Evolutionary conservation across 1,140 invertebrate species (phyloP).

Genomic region (Bombus consobrinus): DNA sequence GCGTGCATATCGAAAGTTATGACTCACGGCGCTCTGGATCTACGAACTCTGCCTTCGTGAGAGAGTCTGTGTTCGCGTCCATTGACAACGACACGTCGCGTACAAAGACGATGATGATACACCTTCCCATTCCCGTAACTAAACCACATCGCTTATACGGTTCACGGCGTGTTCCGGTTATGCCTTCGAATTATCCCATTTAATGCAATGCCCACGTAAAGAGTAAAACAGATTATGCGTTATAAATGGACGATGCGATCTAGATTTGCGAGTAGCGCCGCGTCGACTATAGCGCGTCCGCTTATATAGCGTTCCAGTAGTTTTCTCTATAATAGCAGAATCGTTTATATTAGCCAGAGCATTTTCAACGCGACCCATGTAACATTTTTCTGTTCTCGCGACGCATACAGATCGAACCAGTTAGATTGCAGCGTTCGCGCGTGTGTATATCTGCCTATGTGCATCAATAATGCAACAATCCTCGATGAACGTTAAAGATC

Average conservation of each 20-base stretch:
- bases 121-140: background rate
- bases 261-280: background rate
- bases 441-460: background rate
- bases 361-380: background rate
- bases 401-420: background rate
- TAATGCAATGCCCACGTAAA: background rate
- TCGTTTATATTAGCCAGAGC: no score
- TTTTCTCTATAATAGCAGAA: no score
- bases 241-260: background rate
- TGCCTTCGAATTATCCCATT: background rate
- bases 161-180: background rate
- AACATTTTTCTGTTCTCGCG: background rate
- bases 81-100: constrained; percentile 27
- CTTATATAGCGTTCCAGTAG: background rate
- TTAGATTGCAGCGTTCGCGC: background rate
- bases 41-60: constrained; percentile 11
- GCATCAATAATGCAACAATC: background rate
- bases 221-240: background rate
- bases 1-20: constrained; percentile 69
- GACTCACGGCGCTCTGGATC: constrained; percentile 65
- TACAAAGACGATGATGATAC: background rate
- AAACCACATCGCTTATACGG: background rate
- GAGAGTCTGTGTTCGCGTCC: constrained; percentile 25
- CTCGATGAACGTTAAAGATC: background rate
- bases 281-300: background rate